These are phyloP conservation scores for Anoplius nigerrimus DNA, from an alignment of 2,888 invertebrate species.

Conservation along the genomic window DNA sequence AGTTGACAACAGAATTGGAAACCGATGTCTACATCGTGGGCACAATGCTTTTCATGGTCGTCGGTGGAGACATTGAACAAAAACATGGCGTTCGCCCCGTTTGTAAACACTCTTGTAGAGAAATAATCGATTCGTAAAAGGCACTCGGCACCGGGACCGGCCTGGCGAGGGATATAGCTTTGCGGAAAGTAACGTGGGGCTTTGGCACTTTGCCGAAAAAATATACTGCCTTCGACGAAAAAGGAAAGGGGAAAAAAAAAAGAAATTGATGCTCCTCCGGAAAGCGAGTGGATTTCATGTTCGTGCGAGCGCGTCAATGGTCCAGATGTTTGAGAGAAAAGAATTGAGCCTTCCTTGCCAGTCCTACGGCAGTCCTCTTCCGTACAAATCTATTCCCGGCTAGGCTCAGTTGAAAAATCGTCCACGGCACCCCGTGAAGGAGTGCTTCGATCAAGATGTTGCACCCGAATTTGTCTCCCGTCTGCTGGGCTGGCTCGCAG, in stretches of 20 bases:
- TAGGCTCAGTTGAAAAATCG: too few relatives aligned
- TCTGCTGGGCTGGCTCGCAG: too few relatives aligned
- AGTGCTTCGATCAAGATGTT: too few relatives aligned
- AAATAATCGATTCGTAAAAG: not conserved
- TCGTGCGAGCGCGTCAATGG: not conserved
- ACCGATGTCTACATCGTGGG: not conserved
- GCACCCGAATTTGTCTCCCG: too few relatives aligned
- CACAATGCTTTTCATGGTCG: not conserved
- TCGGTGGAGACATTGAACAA: constrained; percentile 3
- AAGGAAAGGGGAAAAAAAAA: constrained; percentile 16
- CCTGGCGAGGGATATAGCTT: not conserved
- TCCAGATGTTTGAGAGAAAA: not conserved
- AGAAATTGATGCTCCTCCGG: constrained; percentile 2
- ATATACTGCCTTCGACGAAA: constrained; percentile 4
- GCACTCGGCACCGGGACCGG: not conserved
- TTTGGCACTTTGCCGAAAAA: constrained; percentile 16
- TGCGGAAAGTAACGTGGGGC: not conserved
- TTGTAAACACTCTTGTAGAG: not conserved
- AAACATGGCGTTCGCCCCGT: not conserved
- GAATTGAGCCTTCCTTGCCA: not conserved
- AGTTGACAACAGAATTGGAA: not conserved
- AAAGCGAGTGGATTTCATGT: not conserved
- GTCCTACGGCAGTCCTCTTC: not conserved
- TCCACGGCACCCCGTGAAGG: too few relatives aligned
- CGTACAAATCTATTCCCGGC: not conserved